Evolutionary conservation across 2,888 invertebrate species (phyloP), one percentile per base, ranked within the genome.

Genomic region (Trichopoda pennipes): DNA sequence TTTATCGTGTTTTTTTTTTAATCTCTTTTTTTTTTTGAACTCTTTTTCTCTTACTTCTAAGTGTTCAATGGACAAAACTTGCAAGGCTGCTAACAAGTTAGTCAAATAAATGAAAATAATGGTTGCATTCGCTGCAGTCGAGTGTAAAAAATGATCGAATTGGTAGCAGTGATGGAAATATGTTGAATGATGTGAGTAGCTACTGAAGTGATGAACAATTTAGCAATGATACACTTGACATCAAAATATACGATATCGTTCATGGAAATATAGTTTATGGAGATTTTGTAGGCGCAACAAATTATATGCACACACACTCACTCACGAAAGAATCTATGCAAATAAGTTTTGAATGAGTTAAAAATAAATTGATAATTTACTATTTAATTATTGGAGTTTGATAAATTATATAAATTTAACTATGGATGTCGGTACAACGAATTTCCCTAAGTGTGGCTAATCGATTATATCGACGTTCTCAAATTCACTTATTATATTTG

Each of bases 131-230:
- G 16, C 19, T 53, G 55, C 21, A 42, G 7, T 56, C 19, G 32
- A 49, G 47, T 63, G 63, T 47, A 7, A 44, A 61, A 66, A 63
- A 47, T 77, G 63, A 56, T 70, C 47, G 32, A 70, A 51, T 10
- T 56, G 63, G 35, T 70, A 21, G 38, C 66, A 53, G 42, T 76
- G 60, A 68, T 75, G 53, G 51, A 60, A 66, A 23, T 17, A 47
- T 56, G 19, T 66, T 75, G 49, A 58, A 66, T 66, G 16, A 58
- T 63, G 60, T 76, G 53, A 70, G 44, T 49, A 47, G 60, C 51
- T 51, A 76, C 42, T 60, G 49, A 63, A 77, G 47, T 78, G 69
- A 70, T 35, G 72, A 78, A 42, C 58, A 66, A 72, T 60, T 72
- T 79, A 64, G 42, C 23, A 76, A 53, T 17, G 21, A 42, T 49